These are phyloP conservation scores for Drosophila ironensis DNA, from an alignment of 1,140 invertebrate genomes.

Conservation along the genomic window DNA sequence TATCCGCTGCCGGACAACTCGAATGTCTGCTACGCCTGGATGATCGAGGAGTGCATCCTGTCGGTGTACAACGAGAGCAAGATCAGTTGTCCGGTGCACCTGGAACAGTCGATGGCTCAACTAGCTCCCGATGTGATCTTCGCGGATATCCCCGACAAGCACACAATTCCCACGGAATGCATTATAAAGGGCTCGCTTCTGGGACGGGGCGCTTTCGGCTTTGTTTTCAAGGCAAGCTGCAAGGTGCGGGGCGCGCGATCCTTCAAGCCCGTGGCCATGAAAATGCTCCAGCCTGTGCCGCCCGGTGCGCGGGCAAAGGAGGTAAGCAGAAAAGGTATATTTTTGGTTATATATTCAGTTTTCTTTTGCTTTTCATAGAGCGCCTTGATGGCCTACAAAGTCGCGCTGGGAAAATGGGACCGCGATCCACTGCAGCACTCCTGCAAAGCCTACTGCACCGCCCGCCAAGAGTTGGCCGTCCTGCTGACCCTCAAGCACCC, in stretches of 20 bases:
- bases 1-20: conserved; percentile 72
- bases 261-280: conserved; percentile 93
- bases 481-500: conserved; percentile 92
- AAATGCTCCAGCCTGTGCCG: conserved; percentile 96
- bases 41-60: conserved; percentile 97
- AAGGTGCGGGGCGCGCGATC: conserved; percentile 84
- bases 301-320: conserved; percentile 89
- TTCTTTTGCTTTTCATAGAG: conserved; percentile 35
- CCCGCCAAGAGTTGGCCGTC: conserved; percentile 96
- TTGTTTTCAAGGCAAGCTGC: conserved; percentile 94
- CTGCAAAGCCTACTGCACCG: conserved; percentile 97
- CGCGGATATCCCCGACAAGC: conserved; percentile 91
- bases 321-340: conserved; percentile 27
- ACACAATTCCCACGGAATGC: conserved; percentile 90
- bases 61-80: conserved; percentile 87
- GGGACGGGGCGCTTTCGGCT: conserved; percentile 98
- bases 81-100: conserved; percentile 86
- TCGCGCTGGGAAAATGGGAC: conserved; percentile 94
- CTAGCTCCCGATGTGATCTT: conserved; percentile 92
- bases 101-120: conserved; percentile 84
- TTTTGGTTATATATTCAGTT: neutral
- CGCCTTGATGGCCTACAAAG: conserved; percentile 83
- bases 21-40: conserved; percentile 87
- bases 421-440: conserved; percentile 94
- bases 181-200: conserved; percentile 90